Base-by-base conservation (phyloP, 2,797 vertebrate species). In the Gadopsis bispinosus region DNA sequence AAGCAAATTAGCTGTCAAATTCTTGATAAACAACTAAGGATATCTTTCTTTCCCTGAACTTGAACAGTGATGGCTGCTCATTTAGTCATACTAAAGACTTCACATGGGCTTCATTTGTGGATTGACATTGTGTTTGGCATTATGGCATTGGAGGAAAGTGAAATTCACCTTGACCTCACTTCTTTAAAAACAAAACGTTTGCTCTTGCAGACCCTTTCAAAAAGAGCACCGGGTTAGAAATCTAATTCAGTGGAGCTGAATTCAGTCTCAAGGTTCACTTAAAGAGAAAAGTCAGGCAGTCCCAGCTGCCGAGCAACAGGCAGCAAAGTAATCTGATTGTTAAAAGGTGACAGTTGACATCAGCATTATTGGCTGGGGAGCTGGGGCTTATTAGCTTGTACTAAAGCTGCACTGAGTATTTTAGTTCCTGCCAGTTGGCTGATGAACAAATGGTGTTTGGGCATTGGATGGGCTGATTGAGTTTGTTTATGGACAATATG, bases 301-400 rank as follows among this genome's bases (percentile, higher is more conserved):
- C 22, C 29, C 5, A 50, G 56, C 74, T 82, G 77, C 73, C 14
- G 31, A 80, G 62, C 70, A 81, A 83, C 80, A 69, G 16, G 61
- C 29, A 53, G 51, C 43, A 69, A 56, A 61, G 31, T 81, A 72
- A 86, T 77, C 10, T 75, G 55, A 78, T 73, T 72, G 69, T 82
- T 67, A 39, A 72, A 80, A 74, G 75, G 54, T 78, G 39, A 56
- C 37, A 53, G 22, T 69, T 74, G 56, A 47, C 59, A 50, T 76
- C 37, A 50, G 13, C 47, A 54, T 13, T 56, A 67, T 1, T 72
- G n/a, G 22, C 72, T 14, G 59, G 9, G 26, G 47, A 70, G 9
- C 35, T 14, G 20, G 41, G 11, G 39, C 7, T 55, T 39, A 39
- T 65, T 54, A 35, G 45, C 17, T 61, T 45, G 7, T 35, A 69